Conservation (phyloP, 2,888 invertebrate species). For the Mactromeris polynyma region DNA sequence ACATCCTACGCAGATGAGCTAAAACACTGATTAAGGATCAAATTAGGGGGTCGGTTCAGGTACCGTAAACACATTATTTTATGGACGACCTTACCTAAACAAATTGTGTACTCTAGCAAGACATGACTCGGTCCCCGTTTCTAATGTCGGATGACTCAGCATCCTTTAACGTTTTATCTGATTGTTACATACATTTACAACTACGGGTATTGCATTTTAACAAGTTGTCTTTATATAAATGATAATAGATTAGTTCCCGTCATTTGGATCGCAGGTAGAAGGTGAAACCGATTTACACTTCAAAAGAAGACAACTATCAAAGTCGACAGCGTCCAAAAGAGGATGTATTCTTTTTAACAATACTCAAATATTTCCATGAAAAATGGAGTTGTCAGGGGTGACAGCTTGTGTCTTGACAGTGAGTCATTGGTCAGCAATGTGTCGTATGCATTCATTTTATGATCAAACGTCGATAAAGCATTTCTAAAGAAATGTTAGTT, state of each 20-base stretch:
- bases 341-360: not conserved
- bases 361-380: conserved; percentile 20
- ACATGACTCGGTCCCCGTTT: no score
- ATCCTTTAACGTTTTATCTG: no score
- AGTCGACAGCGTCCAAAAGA: not conserved
- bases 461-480: not conserved
- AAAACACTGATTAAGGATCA: no score
- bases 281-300: not conserved
- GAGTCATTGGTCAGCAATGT: conserved; percentile 26
- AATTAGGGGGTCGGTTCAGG: no score
- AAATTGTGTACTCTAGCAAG: no score
- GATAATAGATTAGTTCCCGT: not conserved
- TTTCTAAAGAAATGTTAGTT: no score
- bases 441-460: not conserved
- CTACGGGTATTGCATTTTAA: not conserved
- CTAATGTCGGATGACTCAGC: no score
- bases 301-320: not conserved
- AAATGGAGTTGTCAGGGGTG: conserved; percentile 24
- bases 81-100: no score
- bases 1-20: no score
- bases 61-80: no score
- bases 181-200: not conserved
- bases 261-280: not conserved
- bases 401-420: not conserved
- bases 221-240: not conserved